A percentile compares a stretch with the other conserved stretches of the same genome.
Evolutionary conservation across 2,888 invertebrate genomes (phyloP).

Genomic region (Brenthis daphne): DNA sequence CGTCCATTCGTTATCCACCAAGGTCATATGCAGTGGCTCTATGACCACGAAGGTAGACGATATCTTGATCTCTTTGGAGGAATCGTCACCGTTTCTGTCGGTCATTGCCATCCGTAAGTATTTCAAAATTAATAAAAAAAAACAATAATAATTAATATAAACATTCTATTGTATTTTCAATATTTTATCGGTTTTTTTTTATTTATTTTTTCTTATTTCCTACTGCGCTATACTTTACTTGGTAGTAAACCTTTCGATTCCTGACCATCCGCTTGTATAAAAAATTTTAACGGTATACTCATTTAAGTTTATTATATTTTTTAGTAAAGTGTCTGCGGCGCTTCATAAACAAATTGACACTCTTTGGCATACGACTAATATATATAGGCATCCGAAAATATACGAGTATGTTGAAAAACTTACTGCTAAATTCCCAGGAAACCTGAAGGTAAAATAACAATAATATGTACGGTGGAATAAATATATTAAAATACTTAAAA

Average conservation of each 20-base stretch:
- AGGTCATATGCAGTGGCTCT: constrained; percentile 96
- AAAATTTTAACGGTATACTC: too few relatives aligned
- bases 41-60: constrained; percentile 91
- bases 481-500: neutral
- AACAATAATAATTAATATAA: too few relatives aligned
- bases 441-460: constrained; percentile 86
- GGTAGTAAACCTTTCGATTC: too few relatives aligned
- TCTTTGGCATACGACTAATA: constrained; percentile 95
- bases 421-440: constrained; percentile 89
- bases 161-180: too few relatives aligned
- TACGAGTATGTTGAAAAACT: constrained; percentile 95
- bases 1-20: constrained; percentile 92
- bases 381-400: constrained; percentile 94
- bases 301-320: constrained; percentile 37
- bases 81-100: constrained; percentile 98
- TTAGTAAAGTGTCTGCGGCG: constrained; percentile 91
- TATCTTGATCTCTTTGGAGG: constrained; percentile 98
- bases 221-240: too few relatives aligned
- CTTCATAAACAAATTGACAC: constrained; percentile 89
- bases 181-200: too few relatives aligned
- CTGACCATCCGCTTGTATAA: too few relatives aligned
- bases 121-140: neutral
- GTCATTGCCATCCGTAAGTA: constrained; percentile 98
- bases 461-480: neutral
- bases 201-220: too few relatives aligned